Evolutionary conservation across 2,113 vertebrate species (phyloP).

Genomic region (Sander vitreus): DNA sequence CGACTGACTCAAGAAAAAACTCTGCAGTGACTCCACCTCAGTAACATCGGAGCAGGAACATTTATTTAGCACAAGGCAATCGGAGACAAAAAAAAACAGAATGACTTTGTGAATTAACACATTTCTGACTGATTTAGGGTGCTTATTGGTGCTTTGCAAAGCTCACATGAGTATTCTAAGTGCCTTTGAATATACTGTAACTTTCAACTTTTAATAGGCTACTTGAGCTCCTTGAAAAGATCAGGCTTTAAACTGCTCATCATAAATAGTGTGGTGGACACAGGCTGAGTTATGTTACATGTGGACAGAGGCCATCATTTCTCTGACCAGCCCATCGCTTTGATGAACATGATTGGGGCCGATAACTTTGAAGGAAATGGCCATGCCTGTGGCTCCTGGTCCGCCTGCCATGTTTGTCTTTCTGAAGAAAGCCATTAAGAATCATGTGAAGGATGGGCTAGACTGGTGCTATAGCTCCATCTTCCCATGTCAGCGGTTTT

Average conservation of each 20-base stretch:
- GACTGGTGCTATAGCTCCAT: constrained; percentile 46
- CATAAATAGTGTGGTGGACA: constrained; percentile 46
- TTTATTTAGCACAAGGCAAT: constrained; percentile 20
- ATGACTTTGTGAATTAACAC: constrained; percentile 14
- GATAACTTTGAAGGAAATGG: constrained; percentile 36
- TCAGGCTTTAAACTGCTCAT: constrained; percentile 12
- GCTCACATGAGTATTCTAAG: constrained; percentile 16
- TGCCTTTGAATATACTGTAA: constrained; percentile 14
- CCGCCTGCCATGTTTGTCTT: constrained; percentile 40
- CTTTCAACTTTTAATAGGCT: constrained; percentile 24
- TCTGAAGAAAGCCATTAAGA: constrained; percentile 28
- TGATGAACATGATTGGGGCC: constrained; percentile 51
- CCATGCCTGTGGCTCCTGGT: constrained; percentile 34
- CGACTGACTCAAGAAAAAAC: constrained; percentile 20
- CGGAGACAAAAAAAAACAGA: constrained; percentile 19
- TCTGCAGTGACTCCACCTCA: constrained; percentile 21
- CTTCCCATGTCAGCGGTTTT: constrained; percentile 60
- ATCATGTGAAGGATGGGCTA: constrained; percentile 47
- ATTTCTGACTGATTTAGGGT: constrained; percentile 10
- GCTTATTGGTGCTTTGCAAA: constrained; percentile 7
- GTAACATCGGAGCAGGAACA: constrained; percentile 4
- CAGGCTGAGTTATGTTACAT: constrained; percentile 46
- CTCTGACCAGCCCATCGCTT: constrained; percentile 45
- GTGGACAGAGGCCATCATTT: constrained; percentile 57
- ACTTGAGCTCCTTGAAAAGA: constrained; percentile 22